Evolutionary conservation across 2,113 vertebrate genomes (phyloP).

Genomic region (Cyrtonyx montezumae): DNA sequence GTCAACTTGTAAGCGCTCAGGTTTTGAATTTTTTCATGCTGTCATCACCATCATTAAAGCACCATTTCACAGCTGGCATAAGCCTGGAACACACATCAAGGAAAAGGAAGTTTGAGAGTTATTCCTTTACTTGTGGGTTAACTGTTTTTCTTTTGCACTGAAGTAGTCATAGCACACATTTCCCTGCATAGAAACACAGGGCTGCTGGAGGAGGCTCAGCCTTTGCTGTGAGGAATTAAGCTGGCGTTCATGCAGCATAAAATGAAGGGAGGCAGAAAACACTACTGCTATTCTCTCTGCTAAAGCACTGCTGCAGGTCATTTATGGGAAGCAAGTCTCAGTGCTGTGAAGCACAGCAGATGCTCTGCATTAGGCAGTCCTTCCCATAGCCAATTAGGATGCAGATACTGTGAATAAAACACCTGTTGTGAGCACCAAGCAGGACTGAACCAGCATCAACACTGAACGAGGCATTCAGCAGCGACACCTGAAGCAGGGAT

Average conservation of each 20-base stretch:
- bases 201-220: neutral
- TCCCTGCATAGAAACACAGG: neutral
- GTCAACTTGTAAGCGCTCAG: conserved; percentile 54
- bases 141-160: neutral
- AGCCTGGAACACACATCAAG: conserved; percentile 47
- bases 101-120: conserved; percentile 49
- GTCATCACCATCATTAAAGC: conserved; percentile 46
- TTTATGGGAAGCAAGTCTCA: neutral
- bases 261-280: neutral
- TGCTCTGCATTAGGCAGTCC: conserved; percentile 62
- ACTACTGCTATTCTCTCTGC: neutral
- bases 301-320: neutral
- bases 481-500: neutral
- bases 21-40: conserved; percentile 51
- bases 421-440: neutral
- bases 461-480: neutral
- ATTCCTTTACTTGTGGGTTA: neutral
- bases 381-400: conserved; percentile 60
- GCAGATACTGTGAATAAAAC: conserved; percentile 27
- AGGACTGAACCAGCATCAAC: neutral
- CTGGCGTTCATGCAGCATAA: neutral
- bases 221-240: neutral
- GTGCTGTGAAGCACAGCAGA: conserved; percentile 39
- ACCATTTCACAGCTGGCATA: conserved; percentile 53
- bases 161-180: neutral